These are phyloP conservation scores for Pachliopta kotzebuea DNA, from an alignment of 2,888 invertebrate genomes.

Conservation along the genomic window DNA sequence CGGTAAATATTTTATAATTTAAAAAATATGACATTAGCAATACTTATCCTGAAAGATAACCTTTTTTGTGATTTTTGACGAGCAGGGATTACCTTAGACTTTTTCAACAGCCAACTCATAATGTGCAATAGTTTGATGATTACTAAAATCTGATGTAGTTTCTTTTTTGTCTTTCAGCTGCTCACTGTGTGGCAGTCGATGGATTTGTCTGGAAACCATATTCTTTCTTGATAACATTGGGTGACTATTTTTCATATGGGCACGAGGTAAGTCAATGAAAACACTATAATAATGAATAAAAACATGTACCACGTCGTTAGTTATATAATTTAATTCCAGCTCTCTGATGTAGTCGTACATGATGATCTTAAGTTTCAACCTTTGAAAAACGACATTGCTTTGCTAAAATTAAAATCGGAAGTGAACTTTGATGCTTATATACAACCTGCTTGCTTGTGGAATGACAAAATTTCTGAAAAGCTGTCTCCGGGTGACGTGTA, in stretches of 20 bases:
- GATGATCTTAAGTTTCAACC: not conserved
- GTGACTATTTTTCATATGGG: not conserved
- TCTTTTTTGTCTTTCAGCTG: not conserved
- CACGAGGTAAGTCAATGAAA: too few species aligned
- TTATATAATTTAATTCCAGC: not conserved
- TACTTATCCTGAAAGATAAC: too few species aligned
- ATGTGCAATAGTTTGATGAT: too few species aligned
- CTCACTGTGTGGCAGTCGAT: not conserved
- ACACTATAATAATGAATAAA: too few species aligned
- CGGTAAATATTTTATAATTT: not conserved
- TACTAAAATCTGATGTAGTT: too few species aligned
- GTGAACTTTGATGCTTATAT: not conserved
- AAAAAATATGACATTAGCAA: too few species aligned
- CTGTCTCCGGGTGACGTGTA: not conserved
- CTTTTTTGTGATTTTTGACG: too few species aligned
- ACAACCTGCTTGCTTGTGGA: slow-evolving; percentile 2
- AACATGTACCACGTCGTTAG: too few species aligned
- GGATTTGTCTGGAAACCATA: not conserved
- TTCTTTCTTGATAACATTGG: not conserved
- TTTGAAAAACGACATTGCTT: not conserved
- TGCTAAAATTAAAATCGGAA: not conserved
- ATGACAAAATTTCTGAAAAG: not conserved
- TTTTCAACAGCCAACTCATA: too few species aligned
- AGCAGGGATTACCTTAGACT: too few species aligned
- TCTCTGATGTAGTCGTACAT: not conserved